Conservation (phyloP, 2,113 vertebrate species). For the Neolamprologus variostigma region DNA sequence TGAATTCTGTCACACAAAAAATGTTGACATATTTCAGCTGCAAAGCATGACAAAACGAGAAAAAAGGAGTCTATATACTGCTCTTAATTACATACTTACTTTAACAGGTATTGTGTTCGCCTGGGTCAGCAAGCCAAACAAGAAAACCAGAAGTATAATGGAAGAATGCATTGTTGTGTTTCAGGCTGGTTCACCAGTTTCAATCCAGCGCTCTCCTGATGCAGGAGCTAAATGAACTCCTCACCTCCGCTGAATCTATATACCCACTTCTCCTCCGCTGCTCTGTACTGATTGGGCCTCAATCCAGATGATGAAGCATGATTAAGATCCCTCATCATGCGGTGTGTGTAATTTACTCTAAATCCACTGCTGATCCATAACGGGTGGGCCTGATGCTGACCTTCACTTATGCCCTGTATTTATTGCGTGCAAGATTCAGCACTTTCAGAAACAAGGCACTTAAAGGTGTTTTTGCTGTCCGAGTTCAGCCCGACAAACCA, state of each 20-base stretch:
- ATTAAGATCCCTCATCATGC: constrained; percentile 47
- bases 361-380: constrained; percentile 44
- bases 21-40: neutral
- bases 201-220: neutral
- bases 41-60: neutral
- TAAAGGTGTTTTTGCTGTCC: constrained; percentile 20
- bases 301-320: constrained; percentile 31
- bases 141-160: constrained; percentile 32
- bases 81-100: constrained; percentile 41
- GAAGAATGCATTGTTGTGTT: constrained; percentile 40
- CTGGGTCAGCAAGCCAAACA: constrained; percentile 36
- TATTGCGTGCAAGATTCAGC: constrained; percentile 44
- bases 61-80: neutral
- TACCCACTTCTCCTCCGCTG: constrained; percentile 31
- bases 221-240: neutral
- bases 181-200: neutral
- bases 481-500: constrained; percentile 17
- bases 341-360: constrained; percentile 44
- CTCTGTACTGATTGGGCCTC: constrained; percentile 43
- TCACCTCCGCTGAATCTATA: constrained; percentile 36
- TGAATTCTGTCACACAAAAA: constrained; percentile 55
- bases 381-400: constrained; percentile 40
- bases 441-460: constrained; percentile 42
- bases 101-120: constrained; percentile 51
- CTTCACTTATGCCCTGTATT: constrained; percentile 31